Conservation (phyloP, 2,113 vertebrate genomes). For the Lycocorax pyrrhopterus region DNA sequence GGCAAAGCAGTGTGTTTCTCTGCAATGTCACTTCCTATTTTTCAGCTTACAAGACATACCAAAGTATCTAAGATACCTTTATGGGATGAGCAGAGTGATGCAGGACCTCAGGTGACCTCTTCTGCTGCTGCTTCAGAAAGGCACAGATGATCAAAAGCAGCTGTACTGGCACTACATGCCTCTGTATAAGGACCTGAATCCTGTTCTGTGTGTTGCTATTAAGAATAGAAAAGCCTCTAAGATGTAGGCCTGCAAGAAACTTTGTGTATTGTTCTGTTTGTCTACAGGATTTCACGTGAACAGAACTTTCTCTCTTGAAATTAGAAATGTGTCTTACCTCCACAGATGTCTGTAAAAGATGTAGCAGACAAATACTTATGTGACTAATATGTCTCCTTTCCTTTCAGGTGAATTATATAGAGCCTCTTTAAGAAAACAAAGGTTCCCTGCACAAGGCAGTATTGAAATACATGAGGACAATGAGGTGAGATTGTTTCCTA, state of each 20-base stretch:
- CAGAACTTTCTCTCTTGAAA: neutral
- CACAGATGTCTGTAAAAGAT: neutral
- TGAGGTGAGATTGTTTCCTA: conserved; percentile 77
- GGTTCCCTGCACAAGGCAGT: conserved; percentile 84
- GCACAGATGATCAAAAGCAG: neutral
- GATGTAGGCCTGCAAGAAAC: neutral
- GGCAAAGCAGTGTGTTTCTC: neutral
- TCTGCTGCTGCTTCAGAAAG: neutral
- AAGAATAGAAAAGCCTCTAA: neutral
- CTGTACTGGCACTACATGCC: neutral
- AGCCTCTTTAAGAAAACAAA: conserved; percentile 77
- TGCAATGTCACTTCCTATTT: neutral
- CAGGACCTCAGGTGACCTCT: neutral
- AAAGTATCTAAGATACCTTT: neutral
- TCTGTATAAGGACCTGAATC: neutral
- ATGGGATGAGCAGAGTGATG: neutral
- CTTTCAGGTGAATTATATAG: conserved; percentile 80
- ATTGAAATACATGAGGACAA: conserved; percentile 86
- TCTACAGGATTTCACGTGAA: neutral
- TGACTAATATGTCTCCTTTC: neutral
- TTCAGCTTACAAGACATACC: neutral
- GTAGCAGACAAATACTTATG: neutral
- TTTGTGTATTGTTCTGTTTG: neutral
- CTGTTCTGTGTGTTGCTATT: neutral
- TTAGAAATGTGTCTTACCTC: neutral